Conservation (phyloP, 2,113 vertebrate genomes). For the Archilochus colubris region DNA sequence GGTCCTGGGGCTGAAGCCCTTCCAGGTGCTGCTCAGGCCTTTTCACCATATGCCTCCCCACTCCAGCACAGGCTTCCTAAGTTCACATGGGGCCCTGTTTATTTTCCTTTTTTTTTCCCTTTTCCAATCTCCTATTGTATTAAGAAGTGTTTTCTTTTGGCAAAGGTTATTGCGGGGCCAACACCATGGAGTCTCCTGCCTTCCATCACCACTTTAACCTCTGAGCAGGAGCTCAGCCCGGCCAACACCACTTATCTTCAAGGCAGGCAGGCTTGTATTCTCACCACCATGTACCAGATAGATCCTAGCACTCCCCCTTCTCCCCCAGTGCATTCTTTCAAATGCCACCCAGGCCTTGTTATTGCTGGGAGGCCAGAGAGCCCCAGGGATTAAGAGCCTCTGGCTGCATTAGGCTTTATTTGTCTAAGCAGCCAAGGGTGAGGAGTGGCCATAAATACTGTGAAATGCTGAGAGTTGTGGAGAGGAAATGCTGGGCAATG, state of each 20-base stretch:
- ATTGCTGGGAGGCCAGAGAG: constrained; percentile 39
- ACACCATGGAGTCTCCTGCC: neutral
- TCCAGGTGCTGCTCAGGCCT: neutral
- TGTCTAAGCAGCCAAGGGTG: constrained; percentile 58
- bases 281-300: neutral
- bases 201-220: constrained; percentile 26
- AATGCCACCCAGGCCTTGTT: constrained; percentile 62
- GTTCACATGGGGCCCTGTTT: constrained; percentile 53
- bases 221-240: neutral
- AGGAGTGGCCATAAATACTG: constrained; percentile 42
- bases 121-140: constrained; percentile 32
- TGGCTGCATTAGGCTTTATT: constrained; percentile 62
- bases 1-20: neutral
- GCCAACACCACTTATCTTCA: neutral
- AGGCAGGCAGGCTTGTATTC: constrained; percentile 16
- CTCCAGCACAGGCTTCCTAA: neutral
- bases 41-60: neutral
- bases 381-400: constrained; percentile 40
- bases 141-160: constrained; percentile 53
- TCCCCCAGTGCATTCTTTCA: constrained; percentile 30
- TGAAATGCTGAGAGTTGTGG: neutral
- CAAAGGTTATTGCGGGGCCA: constrained; percentile 52
- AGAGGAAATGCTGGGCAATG: fast-evolving
- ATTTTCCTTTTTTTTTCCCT: neutral
- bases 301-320: constrained; percentile 6